These are phyloP conservation scores for Styela clava DNA, from an alignment of 23 tunicate genomes.

Conservation along the genomic window DNA sequence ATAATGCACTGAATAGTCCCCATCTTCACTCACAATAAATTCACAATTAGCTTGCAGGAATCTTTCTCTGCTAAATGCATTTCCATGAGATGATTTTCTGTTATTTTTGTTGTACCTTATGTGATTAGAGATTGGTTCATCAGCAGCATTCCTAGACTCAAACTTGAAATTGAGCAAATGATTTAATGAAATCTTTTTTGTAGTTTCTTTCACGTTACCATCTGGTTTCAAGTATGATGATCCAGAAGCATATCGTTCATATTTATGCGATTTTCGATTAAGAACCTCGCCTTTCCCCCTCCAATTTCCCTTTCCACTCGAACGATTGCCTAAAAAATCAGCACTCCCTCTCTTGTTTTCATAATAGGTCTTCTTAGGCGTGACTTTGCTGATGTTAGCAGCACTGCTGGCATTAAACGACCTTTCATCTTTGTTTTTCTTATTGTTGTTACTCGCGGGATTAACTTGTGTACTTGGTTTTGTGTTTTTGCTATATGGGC, in stretches of 20 bases:
- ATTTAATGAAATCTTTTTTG: conserved; percentile 55
- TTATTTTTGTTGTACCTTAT: not conserved
- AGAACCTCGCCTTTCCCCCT: not conserved
- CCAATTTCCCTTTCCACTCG: not conserved
- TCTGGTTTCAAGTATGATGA: conserved; percentile 7
- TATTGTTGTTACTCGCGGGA: not conserved
- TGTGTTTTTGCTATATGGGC: conserved; percentile 20
- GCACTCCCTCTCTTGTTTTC: conserved; percentile 3
- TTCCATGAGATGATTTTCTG: not conserved
- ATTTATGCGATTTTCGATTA: not conserved
- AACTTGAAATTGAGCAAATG: conserved; percentile 75
- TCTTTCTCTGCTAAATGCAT: conserved; percentile 52
- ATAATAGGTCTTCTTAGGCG: not conserved
- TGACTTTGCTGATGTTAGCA: not conserved
- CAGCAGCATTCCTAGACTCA: conserved; percentile 19
- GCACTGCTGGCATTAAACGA: not conserved
- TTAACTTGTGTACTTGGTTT: not conserved
- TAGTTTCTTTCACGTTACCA: not conserved
- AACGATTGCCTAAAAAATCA: not conserved
- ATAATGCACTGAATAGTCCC: conserved; percentile 36
- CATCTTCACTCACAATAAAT: conserved; percentile 47
- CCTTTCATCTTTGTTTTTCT: conserved; percentile 17
- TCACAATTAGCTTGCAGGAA: conserved; percentile 83
- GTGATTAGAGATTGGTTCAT: not conserved
- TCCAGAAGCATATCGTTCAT: conserved; percentile 12